Evolutionary conservation across 2,113 vertebrate species (phyloP), one percentile per base, ranked within the genome.

Genomic region (Grammomys surdaster): DNA sequence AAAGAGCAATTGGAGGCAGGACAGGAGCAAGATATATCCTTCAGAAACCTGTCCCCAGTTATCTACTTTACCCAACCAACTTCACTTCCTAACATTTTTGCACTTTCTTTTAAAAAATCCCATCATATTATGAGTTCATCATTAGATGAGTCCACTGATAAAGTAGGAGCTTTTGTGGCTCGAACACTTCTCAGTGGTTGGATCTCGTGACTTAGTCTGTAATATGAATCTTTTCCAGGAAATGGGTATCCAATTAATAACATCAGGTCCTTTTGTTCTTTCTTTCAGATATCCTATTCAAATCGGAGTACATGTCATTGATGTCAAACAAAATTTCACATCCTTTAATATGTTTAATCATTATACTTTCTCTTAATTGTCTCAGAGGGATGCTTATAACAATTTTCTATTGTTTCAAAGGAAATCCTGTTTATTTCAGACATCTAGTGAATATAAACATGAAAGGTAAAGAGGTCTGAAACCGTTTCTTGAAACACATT

Each of bases 271-370:
- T 91, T 89, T 70, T 96, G 33, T n/a, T 85, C 46, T 81, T 48
- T 94, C 4, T 96, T 89, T 67, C 90, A 94, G 95, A 78, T 86
- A 48, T 72, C 8, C 54, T 96, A 11, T 73, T 94, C 60, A 63
- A 91, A 33, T 33, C 43, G 7, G 22, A 63, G 22, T 78, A 26
- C 26, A 78, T 36, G 7, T 75, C 19, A 3, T 58, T 75, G 51
- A 87, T 72, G 36, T 36, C 13, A 20, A 0, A 10, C 28, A 77
- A 8, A 8, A 4, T 20, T n/a, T 0, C 0, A 28, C 7, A 0
- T 1, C 43, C 31, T 51, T 7, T 56, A n/a, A 5, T 46, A 14
- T 73, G 65, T 63, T 69, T 78, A 22, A 7, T 51, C 26, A 5
- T n/a, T 84, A 6, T n/a, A 8, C 0, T 7, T 31, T 2, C 1